Conservation (phyloP, 1,140 invertebrate species). For the Listronotus oregonensis region DNA sequence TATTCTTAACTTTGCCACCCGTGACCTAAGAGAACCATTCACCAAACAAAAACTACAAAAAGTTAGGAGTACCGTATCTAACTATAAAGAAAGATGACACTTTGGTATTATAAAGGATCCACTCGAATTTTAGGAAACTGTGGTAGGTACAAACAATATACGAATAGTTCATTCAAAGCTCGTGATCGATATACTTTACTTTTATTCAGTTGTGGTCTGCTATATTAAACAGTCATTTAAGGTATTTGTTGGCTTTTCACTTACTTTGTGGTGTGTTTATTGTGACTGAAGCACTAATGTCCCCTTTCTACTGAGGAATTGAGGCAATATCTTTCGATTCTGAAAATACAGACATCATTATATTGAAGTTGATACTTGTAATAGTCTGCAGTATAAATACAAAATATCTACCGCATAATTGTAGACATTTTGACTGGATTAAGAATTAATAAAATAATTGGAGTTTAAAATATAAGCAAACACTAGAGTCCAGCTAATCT, state of each 20-base stretch:
- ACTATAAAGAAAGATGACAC: constrained; percentile 37
- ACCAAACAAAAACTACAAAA: constrained; percentile 33
- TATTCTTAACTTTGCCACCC: constrained; percentile 41
- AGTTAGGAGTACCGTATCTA: constrained; percentile 41
- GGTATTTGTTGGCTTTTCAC: constrained; percentile 17
- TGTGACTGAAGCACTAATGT: neutral
- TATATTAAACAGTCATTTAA: constrained; percentile 32
- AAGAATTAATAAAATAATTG: too few species aligned
- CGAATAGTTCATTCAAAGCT: constrained; percentile 32
- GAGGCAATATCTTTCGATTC: too few species aligned
- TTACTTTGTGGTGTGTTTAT: constrained; percentile 9
- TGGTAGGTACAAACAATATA: constrained; percentile 42
- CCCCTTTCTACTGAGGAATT: too few species aligned
- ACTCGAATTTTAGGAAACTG: constrained; percentile 38
- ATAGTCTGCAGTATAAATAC: too few species aligned
- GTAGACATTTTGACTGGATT: too few species aligned
- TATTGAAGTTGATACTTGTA: too few species aligned
- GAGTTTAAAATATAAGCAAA: too few species aligned
- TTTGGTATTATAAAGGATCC: constrained; percentile 32
- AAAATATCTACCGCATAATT: too few species aligned
- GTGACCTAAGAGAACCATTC: constrained; percentile 40
- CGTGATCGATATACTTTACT: constrained; percentile 32
- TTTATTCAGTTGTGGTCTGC: constrained; percentile 21
- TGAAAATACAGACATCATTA: too few species aligned
- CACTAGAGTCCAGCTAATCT: too few species aligned